Percentiles rank a stretch among this genome's conserved stretches.
Conservation (phyloP, 2,113 vertebrate species). For the Isichthys henryi region DNA sequence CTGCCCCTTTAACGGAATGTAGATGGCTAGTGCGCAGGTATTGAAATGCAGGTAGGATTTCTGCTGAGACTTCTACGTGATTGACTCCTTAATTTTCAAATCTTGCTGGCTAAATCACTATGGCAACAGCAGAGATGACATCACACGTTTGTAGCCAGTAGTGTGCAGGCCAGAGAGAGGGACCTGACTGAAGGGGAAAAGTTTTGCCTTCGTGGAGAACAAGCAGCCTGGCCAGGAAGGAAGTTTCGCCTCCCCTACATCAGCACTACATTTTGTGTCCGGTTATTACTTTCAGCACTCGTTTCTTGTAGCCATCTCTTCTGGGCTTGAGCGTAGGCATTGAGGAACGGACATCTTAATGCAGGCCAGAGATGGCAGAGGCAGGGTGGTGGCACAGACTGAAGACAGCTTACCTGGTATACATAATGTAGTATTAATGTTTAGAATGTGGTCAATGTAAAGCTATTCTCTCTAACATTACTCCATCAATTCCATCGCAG, state of each 20-base stretch:
- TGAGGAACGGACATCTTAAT: not conserved
- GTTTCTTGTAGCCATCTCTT: not conserved
- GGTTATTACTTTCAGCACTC: not conserved
- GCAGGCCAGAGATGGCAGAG: not conserved
- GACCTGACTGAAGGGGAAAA: not conserved
- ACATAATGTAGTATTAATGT: not conserved
- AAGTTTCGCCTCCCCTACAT: not conserved
- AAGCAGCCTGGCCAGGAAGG: not conserved
- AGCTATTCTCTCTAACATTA: not conserved
- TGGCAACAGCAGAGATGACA: not conserved
- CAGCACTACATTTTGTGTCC: not conserved
- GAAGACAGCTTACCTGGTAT: not conserved
- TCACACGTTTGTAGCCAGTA: not conserved
- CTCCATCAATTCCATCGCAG: not conserved
- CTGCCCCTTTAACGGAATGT: not conserved
- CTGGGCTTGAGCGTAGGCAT: not conserved
- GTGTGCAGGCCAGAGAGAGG: not conserved
- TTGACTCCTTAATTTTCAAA: slow-evolving; percentile 7
- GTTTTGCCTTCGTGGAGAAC: not conserved
- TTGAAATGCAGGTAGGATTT: slow-evolving; percentile 13
- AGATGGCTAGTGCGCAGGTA: not conserved
- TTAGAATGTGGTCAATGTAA: not conserved
- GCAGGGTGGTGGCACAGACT: not conserved
- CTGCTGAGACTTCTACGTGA: not conserved
- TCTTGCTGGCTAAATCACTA: slow-evolving; percentile 3